Conservation (phyloP, 2,797 vertebrate genomes). For the Psittacula derbiana region DNA sequence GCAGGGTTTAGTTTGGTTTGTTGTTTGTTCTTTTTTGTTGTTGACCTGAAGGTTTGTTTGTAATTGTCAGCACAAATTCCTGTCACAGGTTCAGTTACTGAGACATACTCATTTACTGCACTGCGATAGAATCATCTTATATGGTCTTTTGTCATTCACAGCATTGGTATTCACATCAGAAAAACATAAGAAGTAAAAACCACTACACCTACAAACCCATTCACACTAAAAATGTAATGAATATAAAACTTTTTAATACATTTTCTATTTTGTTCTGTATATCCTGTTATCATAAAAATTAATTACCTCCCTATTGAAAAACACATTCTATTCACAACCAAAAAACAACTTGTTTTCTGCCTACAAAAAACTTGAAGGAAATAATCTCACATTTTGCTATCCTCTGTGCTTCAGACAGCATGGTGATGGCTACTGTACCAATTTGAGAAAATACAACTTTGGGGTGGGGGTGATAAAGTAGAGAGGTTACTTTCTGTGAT, state of each 20-base stretch:
- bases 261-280: not conserved
- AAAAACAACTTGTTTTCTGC: not conserved
- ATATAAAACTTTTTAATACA: not conserved
- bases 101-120: not conserved
- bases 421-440: not conserved
- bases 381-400: not conserved
- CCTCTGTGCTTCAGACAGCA: not conserved
- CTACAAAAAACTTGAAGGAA: fast-evolving
- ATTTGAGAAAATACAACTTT: not conserved
- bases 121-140: not conserved
- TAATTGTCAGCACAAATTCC: not conserved
- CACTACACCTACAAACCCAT: not conserved
- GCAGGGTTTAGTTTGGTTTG: not conserved
- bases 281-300: not conserved
- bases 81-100: not conserved
- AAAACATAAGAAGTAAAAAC: not conserved
- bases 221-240: not conserved
- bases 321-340: not conserved
- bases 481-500: not conserved
- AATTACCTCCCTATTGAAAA: not conserved
- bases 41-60: not conserved
- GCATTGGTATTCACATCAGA: not conserved
- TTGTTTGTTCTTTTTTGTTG: not conserved
- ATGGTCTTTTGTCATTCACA: not conserved
- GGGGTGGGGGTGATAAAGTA: not conserved